Base-by-base conservation (phyloP, 2,888 invertebrate species). In the Ophioninae sp. region DNA sequence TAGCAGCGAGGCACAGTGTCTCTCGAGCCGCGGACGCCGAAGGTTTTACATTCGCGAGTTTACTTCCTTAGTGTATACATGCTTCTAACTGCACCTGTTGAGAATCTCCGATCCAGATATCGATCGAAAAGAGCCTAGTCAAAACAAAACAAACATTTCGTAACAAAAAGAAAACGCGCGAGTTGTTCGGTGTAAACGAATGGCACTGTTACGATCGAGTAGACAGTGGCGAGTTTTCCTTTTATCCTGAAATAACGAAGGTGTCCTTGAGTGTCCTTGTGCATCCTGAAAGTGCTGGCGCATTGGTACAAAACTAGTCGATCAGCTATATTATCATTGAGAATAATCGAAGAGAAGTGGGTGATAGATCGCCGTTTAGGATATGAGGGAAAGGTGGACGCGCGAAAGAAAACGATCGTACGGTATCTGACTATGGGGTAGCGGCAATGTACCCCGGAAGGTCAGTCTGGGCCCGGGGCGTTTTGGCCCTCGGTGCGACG, bases 1-100 rank as follows among this genome's bases (percentile, higher is more conserved):
- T 91, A 91, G 88, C 89, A 88, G 83, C 75, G 86, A 90, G 90
- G 87, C 92, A 81, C 84, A 92, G 92, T 92, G 90, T 90, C 90
- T 90, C 91, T 88, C 91, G 91, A 88, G 89, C 91, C 88, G 90
- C 88, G 90, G 89, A 89, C 88, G 88, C 87, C 86, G 89, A 85
- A 90, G 90, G 90, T 89, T 88, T 67, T 23, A 57, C 77, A 82
- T 86, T 86, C 82, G 87, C 87, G 79, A 65, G 50, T 72, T 78
- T 65, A 72, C 68, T 78, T 59, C 64, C 72, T 20, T 44, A 44
- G 21, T 44, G 56, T 23, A 41, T 23, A 41, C 73, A 44, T 39
- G 39, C 41, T 3, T 57, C 44, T 13, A 67, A 72, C 56, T 0
- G 10, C 56, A 74, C 73, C n/a, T 23, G 59, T n/a, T 70, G 37